Conservation (phyloP, 2,797 vertebrate genomes). For the Schizothorax lantsangensis region DNA sequence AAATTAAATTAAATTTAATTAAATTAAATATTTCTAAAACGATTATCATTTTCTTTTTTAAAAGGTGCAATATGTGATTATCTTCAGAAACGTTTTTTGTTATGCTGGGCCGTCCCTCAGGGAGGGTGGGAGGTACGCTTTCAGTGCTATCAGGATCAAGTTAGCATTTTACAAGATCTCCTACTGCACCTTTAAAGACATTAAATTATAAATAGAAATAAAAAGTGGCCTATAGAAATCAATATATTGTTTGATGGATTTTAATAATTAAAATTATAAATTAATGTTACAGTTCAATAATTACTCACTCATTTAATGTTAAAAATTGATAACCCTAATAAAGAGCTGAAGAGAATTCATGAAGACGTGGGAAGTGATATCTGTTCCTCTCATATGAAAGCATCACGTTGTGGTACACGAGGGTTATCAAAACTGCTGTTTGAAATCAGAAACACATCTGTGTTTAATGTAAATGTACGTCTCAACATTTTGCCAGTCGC, state of each 20-base stretch:
- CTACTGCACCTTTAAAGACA: background rate
- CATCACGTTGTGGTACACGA: slow-evolving; percentile 24
- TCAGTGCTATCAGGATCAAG: no score
- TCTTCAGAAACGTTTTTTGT: no score
- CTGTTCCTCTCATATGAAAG: slow-evolving; percentile 8
- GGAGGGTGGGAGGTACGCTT: no score
- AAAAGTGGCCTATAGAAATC: background rate
- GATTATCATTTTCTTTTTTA: background rate
- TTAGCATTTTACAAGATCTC: no score
- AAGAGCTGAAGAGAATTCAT: background rate
- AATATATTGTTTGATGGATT: background rate
- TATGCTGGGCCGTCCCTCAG: no score
- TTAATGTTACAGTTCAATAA: background rate
- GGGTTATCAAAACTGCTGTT: slow-evolving; percentile 13
- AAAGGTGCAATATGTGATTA: no score
- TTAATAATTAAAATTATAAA: background rate
- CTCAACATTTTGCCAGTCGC: slow-evolving; percentile 25
- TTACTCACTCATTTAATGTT: background rate
- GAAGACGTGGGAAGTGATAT: background rate
- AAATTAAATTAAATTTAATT: background rate
- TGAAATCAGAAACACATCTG: slow-evolving; percentile 41
- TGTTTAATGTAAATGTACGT: slow-evolving; percentile 21
- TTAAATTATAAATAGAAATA: background rate
- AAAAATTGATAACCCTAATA: background rate
- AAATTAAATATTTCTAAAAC: background rate